Percentiles rank a stretch among this genome's conserved stretches.
Conservation (phyloP, 2,113 vertebrate species). For the Ammospiza nelsoni region DNA sequence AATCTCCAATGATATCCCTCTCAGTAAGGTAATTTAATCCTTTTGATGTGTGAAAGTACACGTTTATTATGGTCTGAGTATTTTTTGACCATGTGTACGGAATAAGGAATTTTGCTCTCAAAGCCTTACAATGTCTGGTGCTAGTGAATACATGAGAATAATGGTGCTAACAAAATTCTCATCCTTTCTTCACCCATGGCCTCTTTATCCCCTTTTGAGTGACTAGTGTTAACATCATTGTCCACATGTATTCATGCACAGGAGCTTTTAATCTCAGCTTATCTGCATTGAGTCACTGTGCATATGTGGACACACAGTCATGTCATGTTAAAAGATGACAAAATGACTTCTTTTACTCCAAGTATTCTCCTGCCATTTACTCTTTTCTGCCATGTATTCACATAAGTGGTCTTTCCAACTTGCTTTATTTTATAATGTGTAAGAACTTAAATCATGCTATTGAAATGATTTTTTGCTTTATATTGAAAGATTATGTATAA, state of each 20-base stretch:
- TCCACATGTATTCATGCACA: not conserved
- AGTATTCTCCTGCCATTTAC: not conserved
- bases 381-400: not conserved
- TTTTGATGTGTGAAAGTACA: not conserved
- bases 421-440: not conserved
- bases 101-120: not conserved
- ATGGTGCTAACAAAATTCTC: not conserved
- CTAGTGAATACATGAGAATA: not conserved
- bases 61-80: not conserved
- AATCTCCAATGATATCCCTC: not conserved
- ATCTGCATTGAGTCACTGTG: not conserved
- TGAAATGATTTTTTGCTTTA: not conserved
- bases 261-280: constrained; percentile 16
- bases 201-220: constrained; percentile 12
- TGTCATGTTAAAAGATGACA: not conserved
- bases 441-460: not conserved
- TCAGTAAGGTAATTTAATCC: not conserved
- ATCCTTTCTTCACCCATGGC: not conserved
- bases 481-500: not conserved
- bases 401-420: not conserved
- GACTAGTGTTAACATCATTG: not conserved
- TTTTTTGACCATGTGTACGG: not conserved
- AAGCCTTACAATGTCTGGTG: not conserved
- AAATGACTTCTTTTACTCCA: not conserved
- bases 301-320: not conserved